These are phyloP conservation scores for Drosophila melanogaster DNA, from an alignment of 1,140 invertebrate species.

Conservation along the genomic window DNA sequence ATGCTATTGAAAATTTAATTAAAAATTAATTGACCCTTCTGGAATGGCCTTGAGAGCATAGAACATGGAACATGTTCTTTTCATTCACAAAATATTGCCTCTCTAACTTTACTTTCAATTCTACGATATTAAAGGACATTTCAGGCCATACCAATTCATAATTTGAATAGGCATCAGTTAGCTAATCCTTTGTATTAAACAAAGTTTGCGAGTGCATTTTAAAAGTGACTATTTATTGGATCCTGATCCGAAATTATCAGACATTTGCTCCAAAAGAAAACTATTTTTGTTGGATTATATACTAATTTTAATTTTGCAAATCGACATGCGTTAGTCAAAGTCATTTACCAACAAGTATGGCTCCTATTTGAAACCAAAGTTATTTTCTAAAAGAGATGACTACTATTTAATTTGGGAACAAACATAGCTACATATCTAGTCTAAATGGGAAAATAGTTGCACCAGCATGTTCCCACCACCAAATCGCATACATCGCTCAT, in stretches of 20 bases:
- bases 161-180: no score
- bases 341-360: background rate
- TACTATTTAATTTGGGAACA: no score
- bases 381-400: background rate
- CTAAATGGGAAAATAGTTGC: background rate
- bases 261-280: no score
- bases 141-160: no score
- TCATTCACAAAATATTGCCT: no score
- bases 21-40: background rate
- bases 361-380: background rate
- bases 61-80: background rate
- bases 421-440: background rate
- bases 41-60: background rate
- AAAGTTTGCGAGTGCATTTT: no score
- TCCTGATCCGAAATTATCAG: no score
- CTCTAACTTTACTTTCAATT: no score
- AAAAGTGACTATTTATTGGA: no score
- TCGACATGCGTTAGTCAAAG: background rate
- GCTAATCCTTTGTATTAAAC: no score
- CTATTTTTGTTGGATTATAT: no score
- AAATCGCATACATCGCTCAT: constrained; percentile 14
- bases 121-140: no score
- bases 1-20: constrained; percentile 3
- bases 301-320: background rate
- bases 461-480: background rate